Evolutionary conservation across 2,113 vertebrate species (phyloP), one percentile per base, ranked within the genome.

Genomic region (Clarias batrachus): DNA sequence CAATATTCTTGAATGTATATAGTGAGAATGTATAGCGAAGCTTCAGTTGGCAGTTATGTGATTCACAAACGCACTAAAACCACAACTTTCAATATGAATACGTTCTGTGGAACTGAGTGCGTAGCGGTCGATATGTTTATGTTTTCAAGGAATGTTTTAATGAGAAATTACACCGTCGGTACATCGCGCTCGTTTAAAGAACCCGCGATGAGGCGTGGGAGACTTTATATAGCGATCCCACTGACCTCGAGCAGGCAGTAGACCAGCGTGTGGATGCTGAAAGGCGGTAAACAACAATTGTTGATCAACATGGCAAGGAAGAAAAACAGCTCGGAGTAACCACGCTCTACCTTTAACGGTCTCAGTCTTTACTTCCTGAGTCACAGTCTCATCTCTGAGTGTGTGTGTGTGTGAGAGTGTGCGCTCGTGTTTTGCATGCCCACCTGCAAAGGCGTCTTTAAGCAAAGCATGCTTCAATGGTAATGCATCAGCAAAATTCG

Each of bases 21-120:
- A 56, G 2, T 33, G 8, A 77, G 37, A 66, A 82, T 19, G 81
- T 54, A 86, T 48, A 78, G 9, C 6, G 4, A 19, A 48, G 14
- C 3, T 84, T 71, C 73, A 63, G 81, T 16, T 85, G 74, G 62
- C 86, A 87, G 89, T 87, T 87, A 86, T 27, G 37, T 52, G 63
- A 77, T 63, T 23, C 70, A 84, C 33, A 88, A 83, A 82, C 52
- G 41, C 21, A 74, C 70, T 60, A 54, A 90, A 83, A 88, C 88
- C 88, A 87, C 88, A 87, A 33, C 74, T 90, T 90, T 90, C 89
- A 84, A 78, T 80, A 63, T 86, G 89, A 89, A 57, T 83, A 54
- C 62, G 66, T 79, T 74, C n/a, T 86, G 79, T 52, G 66, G 62
- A 65, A 80, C 66, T 25, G 48, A 9, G 60, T 81, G 60, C 62